A percentile compares a stretch with the other conserved stretches of the same genome.
Conservation (phyloP, 2,113 vertebrate species). For the Dasypus novemcinctus region DNA sequence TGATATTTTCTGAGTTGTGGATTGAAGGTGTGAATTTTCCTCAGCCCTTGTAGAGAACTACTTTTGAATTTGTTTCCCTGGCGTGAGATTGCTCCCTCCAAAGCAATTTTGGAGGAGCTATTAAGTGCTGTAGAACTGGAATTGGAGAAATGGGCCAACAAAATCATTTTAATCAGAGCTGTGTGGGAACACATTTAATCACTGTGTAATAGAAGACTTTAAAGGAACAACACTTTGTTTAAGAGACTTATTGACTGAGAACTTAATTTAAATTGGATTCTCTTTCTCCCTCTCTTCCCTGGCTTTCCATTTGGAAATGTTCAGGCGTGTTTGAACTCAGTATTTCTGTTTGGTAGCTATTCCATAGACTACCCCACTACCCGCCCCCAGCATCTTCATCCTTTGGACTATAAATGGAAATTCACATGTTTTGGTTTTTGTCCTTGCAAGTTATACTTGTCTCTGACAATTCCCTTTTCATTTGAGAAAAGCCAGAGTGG, state of each 20-base stretch:
- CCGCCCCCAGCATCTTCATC: neutral
- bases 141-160: slow-evolving; percentile 57
- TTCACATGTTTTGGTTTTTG: slow-evolving; percentile 55
- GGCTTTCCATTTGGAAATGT: slow-evolving; percentile 37
- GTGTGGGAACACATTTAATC: slow-evolving; percentile 64
- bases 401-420: slow-evolving; percentile 59
- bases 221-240: slow-evolving; percentile 62
- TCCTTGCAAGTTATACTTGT: slow-evolving; percentile 47
- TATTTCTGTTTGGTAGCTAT: slow-evolving; percentile 37
- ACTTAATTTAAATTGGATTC: slow-evolving; percentile 61
- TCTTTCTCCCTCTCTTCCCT: slow-evolving; percentile 3
- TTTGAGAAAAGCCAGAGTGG: slow-evolving; percentile 65
- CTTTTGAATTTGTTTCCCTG: slow-evolving; percentile 70
- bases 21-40: slow-evolving; percentile 54
- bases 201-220: slow-evolving; percentile 54
- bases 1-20: slow-evolving; percentile 48
- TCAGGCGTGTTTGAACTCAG: slow-evolving; percentile 3
- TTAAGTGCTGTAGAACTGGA: slow-evolving; percentile 61
- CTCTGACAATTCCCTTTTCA: slow-evolving; percentile 61
- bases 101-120: slow-evolving; percentile 74
- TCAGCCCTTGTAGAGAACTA: slow-evolving; percentile 43
- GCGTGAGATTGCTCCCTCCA: slow-evolving; percentile 63
- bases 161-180: slow-evolving; percentile 71
- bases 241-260: slow-evolving; percentile 43
- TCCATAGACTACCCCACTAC: neutral